A percentile compares a stretch with the other conserved stretches of the same genome.
Conservation (phyloP, 1,140 invertebrate species). For the Papilio dardanus region DNA sequence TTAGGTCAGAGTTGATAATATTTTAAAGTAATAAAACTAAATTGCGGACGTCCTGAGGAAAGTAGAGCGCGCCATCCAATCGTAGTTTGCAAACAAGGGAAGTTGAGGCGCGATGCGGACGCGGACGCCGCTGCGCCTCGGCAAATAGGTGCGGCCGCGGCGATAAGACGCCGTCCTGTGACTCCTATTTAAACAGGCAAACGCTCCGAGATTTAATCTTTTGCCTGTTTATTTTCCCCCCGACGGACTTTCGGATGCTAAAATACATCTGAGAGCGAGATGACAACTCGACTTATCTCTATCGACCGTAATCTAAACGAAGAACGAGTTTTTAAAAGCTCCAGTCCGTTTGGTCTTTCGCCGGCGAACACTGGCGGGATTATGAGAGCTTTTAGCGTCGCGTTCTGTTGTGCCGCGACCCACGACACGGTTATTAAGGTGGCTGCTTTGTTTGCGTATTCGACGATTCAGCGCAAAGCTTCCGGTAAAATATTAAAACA, state of each 20-base stretch:
- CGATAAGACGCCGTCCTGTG: constrained; percentile 75
- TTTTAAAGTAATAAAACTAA: constrained; percentile 80
- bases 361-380: constrained; percentile 56
- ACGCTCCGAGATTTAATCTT: constrained; percentile 76
- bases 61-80: constrained; percentile 80
- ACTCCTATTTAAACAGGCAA: constrained; percentile 78
- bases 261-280: constrained; percentile 63
- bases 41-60: constrained; percentile 75
- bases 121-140: constrained; percentile 60
- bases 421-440: constrained; percentile 74
- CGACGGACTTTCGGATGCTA: constrained; percentile 56
- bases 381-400: constrained; percentile 69
- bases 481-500: constrained; percentile 77
- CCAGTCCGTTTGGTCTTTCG: constrained; percentile 50
- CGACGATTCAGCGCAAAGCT: constrained; percentile 65
- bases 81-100: constrained; percentile 81
- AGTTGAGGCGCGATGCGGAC: constrained; percentile 68
- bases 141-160: constrained; percentile 73
- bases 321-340: constrained; percentile 68
- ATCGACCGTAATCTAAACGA: constrained; percentile 65
- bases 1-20: constrained; percentile 66
- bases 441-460: constrained; percentile 72
- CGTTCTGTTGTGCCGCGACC: constrained; percentile 51
- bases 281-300: constrained; percentile 68
- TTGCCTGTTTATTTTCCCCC: constrained; percentile 73